Evolutionary conservation across 1,140 invertebrate genomes (phyloP), one percentile per base, ranked within the genome.

Genomic region (Leptinotarsa texana): DNA sequence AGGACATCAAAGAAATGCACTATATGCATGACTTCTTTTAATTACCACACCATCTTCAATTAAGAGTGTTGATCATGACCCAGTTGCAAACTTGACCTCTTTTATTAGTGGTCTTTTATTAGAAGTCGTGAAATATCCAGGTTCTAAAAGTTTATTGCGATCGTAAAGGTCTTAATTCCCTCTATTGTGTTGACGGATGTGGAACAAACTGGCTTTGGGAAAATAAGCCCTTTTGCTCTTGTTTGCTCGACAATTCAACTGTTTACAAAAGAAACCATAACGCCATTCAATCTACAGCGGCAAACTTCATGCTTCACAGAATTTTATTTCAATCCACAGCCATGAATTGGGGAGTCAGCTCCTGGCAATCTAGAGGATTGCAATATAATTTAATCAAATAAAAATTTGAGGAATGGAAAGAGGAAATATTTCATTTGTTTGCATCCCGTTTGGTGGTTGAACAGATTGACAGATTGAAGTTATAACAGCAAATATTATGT

Each of bases 201-300:
- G 51, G n/a, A 57, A 57, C 15, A 57, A 57, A 57, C 51, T 57
- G 51, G 51, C 51, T 57, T 57, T 57, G 51, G n/a, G n/a, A n/a
- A 57, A 57, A 18, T 57, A 57, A 57, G n/a, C n/a, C 51, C 51
- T 18, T 42, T 42, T 57, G 51, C 51, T 57, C 51, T 57, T 57
- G 51, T 57, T 57, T 57, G 51, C n/a, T 57, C n/a, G 15, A 57
- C n/a, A 18, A n/a, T 18, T 57, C 51, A 57, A 57, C 51, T 57
- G 51, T 57, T 57, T 57, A 57, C 51, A 57, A 57, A 57, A 18
- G 51, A 57, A 57, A 57, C n/a, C 51, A 15, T 57, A 57, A 57
- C 51, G n/a, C 33, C 17, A 18, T 18, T 57, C 51, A 15, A 18
- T 57, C 33, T 42, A 42, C 8, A 42, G 33, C 51, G n/a, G 51